phyloP scores from a whole-genome alignment of 2,797 vertebrate genomes.

The Agapornis canus region DNA sequence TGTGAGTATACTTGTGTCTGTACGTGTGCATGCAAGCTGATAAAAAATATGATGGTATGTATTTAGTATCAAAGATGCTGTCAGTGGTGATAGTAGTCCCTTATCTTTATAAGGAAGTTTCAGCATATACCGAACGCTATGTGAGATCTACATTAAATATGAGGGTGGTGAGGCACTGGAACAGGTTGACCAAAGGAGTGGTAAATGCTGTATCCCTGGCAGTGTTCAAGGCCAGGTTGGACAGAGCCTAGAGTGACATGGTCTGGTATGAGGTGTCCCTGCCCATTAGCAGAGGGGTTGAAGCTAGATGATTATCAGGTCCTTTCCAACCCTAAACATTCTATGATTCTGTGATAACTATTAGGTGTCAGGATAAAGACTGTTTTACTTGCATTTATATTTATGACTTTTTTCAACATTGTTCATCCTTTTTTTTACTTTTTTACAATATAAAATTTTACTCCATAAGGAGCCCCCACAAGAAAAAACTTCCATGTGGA shows the following conservation, averaged over 20 bases:
- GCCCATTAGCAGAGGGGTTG: background rate
- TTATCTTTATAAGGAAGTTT: background rate
- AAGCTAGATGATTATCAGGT: background rate
- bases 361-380: background rate
- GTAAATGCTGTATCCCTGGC: background rate
- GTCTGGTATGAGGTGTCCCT: background rate
- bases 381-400: background rate
- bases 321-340: background rate
- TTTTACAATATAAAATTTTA: background rate
- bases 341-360: background rate
- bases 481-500: background rate
- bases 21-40: background rate
- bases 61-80: background rate
- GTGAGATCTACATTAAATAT: background rate
- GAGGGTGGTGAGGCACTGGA: background rate
- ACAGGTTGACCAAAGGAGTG: background rate
- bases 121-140: background rate
- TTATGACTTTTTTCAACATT: background rate
- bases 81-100: background rate
- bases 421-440: background rate
- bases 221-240: background rate
- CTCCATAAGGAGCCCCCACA: background rate
- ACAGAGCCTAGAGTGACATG: background rate
- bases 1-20: fast-evolving
- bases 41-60: background rate